Base-by-base conservation (phyloP, 2,113 vertebrate species). In the Dunckerocampus dactyliophorus region DNA sequence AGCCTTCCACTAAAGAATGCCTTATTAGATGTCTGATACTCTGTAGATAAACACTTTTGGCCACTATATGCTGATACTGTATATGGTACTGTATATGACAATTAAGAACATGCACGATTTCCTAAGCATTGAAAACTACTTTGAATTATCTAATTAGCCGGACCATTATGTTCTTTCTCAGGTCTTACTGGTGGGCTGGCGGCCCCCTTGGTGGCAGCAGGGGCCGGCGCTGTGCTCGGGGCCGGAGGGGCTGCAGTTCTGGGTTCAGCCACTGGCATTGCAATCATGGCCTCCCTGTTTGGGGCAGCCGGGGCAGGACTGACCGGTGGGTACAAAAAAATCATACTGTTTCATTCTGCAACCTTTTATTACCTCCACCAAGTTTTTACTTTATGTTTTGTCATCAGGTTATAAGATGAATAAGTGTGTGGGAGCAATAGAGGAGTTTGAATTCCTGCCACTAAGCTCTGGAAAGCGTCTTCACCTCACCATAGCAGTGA, bases 401-500 rank as follows among this genome's bases (percentile, higher is more conserved):
- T 28, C 58, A 17, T 8, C 58, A 99, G 97, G 97, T 1, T 99
- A 99, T 86, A 99, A 99, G 82, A 99, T 99, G 96, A 98, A 97
- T 69, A 99, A 95, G 80, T 92, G 95, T 19, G 94, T 99, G 0
- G 97, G 96, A 14, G 95, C 94, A 9, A 96, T 99, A 14, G 94
- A 99, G 74, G 95, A 99, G 79, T 99, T 99, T 89, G 90, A 95
- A 22, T 99, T 99, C 81, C 88, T 96, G 74, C 93, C 97, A 3
- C 82, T 99, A 62, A 94, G 87, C 0, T 91, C 93, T 37, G 95
- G 92, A 60, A 95, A 89, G 72, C 94, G 94, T 79, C 93, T 99
- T 60, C 95, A 93, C 28, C 82, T 99, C 80, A 95, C 93, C 65
- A 89, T 99, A 4, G 93, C 94, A 51, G 87, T 98, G 80, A 97